Evolutionary conservation across 2,797 vertebrate species (phyloP), one percentile per base, ranked within the genome.

Genomic region (Danio aesculapii): DNA sequence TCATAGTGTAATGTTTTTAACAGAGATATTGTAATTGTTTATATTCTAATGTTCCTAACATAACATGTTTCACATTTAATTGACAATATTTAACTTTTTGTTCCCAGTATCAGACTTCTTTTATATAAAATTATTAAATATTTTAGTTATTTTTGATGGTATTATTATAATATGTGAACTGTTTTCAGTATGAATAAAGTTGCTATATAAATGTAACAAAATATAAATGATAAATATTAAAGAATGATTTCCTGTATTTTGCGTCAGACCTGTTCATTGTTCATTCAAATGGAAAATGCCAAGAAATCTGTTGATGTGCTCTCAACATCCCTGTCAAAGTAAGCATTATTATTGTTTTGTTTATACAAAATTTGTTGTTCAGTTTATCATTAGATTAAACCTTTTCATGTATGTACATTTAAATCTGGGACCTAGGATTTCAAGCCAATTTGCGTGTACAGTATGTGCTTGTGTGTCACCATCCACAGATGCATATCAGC

Each of bases 241-340:
- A 57, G 30, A 39, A 17, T 21, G 41, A 59, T 41, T 17, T 83
- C 66, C 83, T 84, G 55, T 62, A 47, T 55, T 63, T 19, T 58
- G 12, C 16, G 5, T 8, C 82, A 30, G 30, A 88, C 85, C 79
- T 68, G 63, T 50, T 47, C 66, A 30, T 75, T 30, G 30, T 71
- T 79, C 39, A 81, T 84, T 52, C 90, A 49, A 63, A 98, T 98
- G 97, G 96, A 98, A 78, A 97, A 96, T 0, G 97, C 97, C n/a
- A 97, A 93, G 93, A 97, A 95, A 90, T 97, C 96, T 8, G 91
- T 99, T 83, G 94, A 93, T 85, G 91, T 96, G 79, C 89, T 98
- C 68, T 91, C 93, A 66, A 94, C 88, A 5, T 93, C 95, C 0
- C 92, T 98, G 52, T 95, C 96, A 84, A 98, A 95, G 97, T 99